Base-by-base conservation (phyloP, 2,888 invertebrate genomes). In the Macrosoma leucophasiata region DNA sequence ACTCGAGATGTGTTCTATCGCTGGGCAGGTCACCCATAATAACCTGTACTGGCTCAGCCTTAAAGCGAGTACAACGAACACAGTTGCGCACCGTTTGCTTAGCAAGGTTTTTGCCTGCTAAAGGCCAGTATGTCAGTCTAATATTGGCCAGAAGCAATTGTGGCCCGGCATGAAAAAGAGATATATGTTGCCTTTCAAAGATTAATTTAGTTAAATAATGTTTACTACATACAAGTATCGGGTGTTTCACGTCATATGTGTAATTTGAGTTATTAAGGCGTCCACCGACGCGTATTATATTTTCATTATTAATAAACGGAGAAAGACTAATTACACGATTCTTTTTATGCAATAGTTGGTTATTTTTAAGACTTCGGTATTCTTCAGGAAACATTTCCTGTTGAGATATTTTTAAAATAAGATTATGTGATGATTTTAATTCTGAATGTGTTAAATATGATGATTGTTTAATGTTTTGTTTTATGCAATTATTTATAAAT, bases 1-100 rank as follows among this genome's bases (percentile, higher is more conserved):
- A 48, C 4, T 48, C 41, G 3, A 31, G 20, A 6, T 49, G 41
- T 13, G 42, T 9, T 3, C 44, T 39, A 24, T 44, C 24, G 7
- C 29, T 17, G 3, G 52, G 48, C 3, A 52, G 22, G 15, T 46
- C 29, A 3, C 36, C 48, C 52, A 49, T 52, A 10, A 40, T 33
- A 4, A 25, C 29, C 9, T 39, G 40, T 13, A 41, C 11, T 11
- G 37, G 33, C 23, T 36, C 17, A 12, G 33, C 39, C 23, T 37
- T 38, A 11, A 29, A 39, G 7, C 43, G 31, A 28, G 27, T 19
- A 22, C 47, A 47, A 15, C 11, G 35, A 9, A 42, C 24, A 29
- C 43, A 42, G 9, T 28, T 25, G 11, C 26, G 27, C 10, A 36
- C 40, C 26, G 13, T 33, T 11, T 33, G 19, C 19, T 38, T 37